A percentile compares a stretch with the other conserved stretches of the same genome.
These are phyloP conservation scores for Chloroclystis v-ata DNA, from an alignment of 2,888 invertebrate genomes.

Conservation along the genomic window DNA sequence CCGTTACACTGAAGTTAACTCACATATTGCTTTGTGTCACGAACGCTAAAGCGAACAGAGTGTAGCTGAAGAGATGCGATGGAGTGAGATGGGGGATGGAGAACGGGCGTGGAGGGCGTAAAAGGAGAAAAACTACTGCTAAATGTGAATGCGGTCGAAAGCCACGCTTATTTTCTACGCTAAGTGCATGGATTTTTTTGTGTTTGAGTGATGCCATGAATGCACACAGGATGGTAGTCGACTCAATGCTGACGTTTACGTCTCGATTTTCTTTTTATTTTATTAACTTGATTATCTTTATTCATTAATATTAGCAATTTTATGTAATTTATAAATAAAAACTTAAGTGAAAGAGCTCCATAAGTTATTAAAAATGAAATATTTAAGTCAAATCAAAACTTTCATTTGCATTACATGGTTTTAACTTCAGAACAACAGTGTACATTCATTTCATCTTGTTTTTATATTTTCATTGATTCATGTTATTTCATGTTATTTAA, in stretches of 20 bases:
- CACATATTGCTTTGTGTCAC: slow-evolving; percentile 79
- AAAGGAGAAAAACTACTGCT: slow-evolving; percentile 78
- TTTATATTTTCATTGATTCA: too few relatives aligned
- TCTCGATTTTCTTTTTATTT: not conserved
- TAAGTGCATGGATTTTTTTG: slow-evolving; percentile 78
- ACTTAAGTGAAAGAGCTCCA: too few relatives aligned
- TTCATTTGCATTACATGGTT: too few relatives aligned
- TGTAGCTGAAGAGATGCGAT: slow-evolving; percentile 54
- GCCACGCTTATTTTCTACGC: slow-evolving; percentile 74
- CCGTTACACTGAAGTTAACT: slow-evolving; percentile 77
- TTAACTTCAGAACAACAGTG: too few relatives aligned
- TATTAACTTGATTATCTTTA: not conserved
- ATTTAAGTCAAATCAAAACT: too few relatives aligned
- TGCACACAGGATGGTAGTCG: slow-evolving; percentile 31
- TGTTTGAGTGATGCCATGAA: slow-evolving; percentile 72
- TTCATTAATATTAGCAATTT: too few relatives aligned
- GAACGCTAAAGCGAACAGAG: slow-evolving; percentile 70
- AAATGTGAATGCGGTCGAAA: slow-evolving; percentile 79
- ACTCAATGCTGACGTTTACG: slow-evolving; percentile 10
- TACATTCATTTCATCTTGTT: too few relatives aligned
- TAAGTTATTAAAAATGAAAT: too few relatives aligned
- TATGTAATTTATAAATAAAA: too few relatives aligned
- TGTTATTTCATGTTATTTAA: not conserved
- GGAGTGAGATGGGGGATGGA: slow-evolving; percentile 63
- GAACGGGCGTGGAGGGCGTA: slow-evolving; percentile 72